Evolutionary conservation across 1,140 invertebrate species (phyloP).

Genomic region (Brachionus sp.): DNA sequence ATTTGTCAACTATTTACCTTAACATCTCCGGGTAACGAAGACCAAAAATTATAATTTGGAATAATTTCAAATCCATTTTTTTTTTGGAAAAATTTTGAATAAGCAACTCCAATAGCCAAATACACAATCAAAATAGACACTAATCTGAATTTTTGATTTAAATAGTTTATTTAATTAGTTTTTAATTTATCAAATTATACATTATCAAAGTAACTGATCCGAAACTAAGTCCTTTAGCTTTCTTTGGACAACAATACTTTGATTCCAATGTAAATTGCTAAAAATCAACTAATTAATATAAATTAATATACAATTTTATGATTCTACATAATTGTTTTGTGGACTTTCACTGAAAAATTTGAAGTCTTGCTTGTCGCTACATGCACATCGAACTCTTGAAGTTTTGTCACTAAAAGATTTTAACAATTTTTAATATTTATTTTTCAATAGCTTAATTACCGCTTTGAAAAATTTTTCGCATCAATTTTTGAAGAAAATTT

Average conservation of each 20-base stretch:
- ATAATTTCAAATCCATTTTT: not conserved
- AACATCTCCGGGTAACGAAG: not conserved
- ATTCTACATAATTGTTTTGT: not conserved
- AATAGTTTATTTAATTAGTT: too few relatives aligned
- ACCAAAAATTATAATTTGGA: not conserved
- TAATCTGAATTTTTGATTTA: not conserved
- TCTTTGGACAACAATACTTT: not conserved
- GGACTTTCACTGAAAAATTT: not conserved
- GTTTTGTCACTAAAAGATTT: not conserved
- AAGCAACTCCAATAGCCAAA: not conserved
- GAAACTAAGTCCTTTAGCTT: not conserved
- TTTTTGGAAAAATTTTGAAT: constrained; percentile 20
- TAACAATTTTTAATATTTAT: too few relatives aligned
- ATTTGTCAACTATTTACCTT: not conserved
- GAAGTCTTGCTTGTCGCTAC: not conserved
- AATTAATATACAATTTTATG: not conserved
- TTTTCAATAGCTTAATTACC: too few relatives aligned
- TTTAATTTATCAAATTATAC: not conserved
- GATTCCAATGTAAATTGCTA: not conserved
- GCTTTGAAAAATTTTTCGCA: too few relatives aligned
- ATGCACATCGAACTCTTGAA: not conserved
- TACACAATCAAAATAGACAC: not conserved
- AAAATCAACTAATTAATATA: not conserved
- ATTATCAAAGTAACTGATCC: not conserved
- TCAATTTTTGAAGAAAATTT: too few relatives aligned